Evolutionary conservation across 2,797 vertebrate species (phyloP).

Genomic region (Loris lydekkerianus): DNA sequence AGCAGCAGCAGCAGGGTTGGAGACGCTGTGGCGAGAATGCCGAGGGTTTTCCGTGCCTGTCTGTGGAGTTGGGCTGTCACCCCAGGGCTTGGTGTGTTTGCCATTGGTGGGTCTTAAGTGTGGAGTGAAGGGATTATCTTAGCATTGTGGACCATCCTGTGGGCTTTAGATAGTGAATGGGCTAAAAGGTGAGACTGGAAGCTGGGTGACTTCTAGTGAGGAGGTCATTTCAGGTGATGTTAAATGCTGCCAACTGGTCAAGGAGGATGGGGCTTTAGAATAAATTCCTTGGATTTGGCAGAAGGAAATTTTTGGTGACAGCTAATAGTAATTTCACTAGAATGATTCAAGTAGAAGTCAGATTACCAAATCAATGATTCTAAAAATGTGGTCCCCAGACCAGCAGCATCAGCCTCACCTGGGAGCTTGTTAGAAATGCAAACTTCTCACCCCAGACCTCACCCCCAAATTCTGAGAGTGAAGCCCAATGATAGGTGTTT

Average conservation of each 20-base stretch:
- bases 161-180: neutral
- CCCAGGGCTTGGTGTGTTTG: neutral
- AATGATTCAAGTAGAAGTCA: neutral
- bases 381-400: neutral
- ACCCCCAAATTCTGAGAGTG: neutral
- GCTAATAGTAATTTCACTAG: slow-evolving; percentile 20
- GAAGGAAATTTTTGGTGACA: neutral
- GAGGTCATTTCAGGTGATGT: neutral
- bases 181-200: neutral
- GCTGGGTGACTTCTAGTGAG: neutral
- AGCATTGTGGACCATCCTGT: neutral
- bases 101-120: neutral
- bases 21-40: neutral
- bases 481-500: neutral
- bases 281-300: neutral
- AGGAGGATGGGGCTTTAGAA: neutral
- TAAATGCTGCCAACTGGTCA: neutral
- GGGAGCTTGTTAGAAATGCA: slow-evolving; percentile 29
- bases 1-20: neutral
- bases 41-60: neutral
- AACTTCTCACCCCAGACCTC: neutral
- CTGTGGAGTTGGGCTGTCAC: neutral
- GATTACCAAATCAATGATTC: neutral
- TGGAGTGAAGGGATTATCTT: neutral
- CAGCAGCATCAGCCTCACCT: neutral